Base-by-base conservation (phyloP, 2,113 vertebrate genomes). In the Odocoileus hemionus region DNA sequence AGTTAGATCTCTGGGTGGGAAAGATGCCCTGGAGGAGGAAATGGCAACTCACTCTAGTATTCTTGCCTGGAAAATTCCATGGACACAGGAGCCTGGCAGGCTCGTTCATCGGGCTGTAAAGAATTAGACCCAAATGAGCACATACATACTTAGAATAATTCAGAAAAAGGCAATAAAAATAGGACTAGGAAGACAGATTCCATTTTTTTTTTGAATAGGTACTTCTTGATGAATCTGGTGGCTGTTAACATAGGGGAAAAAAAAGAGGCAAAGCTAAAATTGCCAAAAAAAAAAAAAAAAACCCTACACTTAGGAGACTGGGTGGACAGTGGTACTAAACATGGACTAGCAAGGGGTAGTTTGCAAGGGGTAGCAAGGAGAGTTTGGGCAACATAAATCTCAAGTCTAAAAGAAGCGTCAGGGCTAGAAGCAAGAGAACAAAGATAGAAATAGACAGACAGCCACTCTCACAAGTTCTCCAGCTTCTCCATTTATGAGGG, bases 291-390 rank as follows among this genome's bases (percentile, higher is more conserved):
- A 54, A 60, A 26, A 11, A 11, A 55, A 7, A 61, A 64, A 36
- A 50, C 23, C 52, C 25, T n/a, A n/a, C 15, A n/a, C 30, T 89
- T 78, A 45, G 54, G n/a, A n/a, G 50, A 52, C 57, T 54, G 2
- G 4, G 10, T 7, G 2, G n/a, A 28, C 1, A 5, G 14, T 28
- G 7, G 13, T 30, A 8, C 5, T 17, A 16, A 58, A 79, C 3
- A 3, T 39, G 36, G 21, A 57, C 36, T 2, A 28, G 26, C 25
- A 83, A 91, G 5, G 36, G 1, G 6, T 4, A 28, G n/a, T 43
- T 52, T 70, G 19, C 64, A 70, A 70, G 64, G 19, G 10, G 21
- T 74, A 94, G 4, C 26, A 14, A 82, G 50, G 30, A 70, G 26
- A 84, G 19, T 76, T 21, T 39, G 23, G n/a, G 19, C 23, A 76